Conservation (phyloP, 2,113 vertebrate species). For the Neopipo cinnamomea region DNA sequence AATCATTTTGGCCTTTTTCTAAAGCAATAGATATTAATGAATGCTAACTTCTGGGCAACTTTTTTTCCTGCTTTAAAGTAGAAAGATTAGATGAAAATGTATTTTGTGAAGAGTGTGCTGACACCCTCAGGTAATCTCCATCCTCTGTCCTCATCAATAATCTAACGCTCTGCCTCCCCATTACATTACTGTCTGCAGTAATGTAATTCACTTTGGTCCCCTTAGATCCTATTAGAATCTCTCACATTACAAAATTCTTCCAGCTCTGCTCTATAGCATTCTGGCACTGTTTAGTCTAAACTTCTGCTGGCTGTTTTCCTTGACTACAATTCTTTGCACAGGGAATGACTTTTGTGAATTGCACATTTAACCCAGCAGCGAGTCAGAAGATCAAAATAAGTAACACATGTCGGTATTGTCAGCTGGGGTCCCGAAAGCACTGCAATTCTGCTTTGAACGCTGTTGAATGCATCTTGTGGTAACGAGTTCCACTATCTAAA, state of each 20-base stretch:
- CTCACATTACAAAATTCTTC: constrained; percentile 30
- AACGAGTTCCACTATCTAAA: background rate
- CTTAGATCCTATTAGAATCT: constrained; percentile 50
- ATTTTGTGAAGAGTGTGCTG: constrained; percentile 27
- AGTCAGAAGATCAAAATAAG: constrained; percentile 22
- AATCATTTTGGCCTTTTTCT: background rate
- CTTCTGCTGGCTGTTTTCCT: constrained; percentile 42
- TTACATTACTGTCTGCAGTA: constrained; percentile 39
- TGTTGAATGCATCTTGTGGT: background rate
- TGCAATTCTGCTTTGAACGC: background rate
- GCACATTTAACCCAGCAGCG: constrained; percentile 29
- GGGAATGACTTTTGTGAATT: constrained; percentile 11
- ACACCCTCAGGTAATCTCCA: constrained; percentile 60
- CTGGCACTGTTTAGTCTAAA: constrained; percentile 34
- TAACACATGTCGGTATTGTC: background rate
- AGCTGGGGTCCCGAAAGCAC: background rate
- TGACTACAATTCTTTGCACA: background rate
- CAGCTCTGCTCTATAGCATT: background rate
- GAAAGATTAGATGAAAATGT: constrained; percentile 48
- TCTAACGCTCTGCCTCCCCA: background rate
- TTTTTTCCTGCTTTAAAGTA: constrained; percentile 10
- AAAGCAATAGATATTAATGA: constrained; percentile 33
- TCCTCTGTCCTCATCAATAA: constrained; percentile 58
- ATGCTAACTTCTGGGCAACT: constrained; percentile 7
- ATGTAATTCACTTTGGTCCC: constrained; percentile 48